Evolutionary conservation across 2,113 vertebrate genomes (phyloP).

Genomic region (Phodopus roborovskii): DNA sequence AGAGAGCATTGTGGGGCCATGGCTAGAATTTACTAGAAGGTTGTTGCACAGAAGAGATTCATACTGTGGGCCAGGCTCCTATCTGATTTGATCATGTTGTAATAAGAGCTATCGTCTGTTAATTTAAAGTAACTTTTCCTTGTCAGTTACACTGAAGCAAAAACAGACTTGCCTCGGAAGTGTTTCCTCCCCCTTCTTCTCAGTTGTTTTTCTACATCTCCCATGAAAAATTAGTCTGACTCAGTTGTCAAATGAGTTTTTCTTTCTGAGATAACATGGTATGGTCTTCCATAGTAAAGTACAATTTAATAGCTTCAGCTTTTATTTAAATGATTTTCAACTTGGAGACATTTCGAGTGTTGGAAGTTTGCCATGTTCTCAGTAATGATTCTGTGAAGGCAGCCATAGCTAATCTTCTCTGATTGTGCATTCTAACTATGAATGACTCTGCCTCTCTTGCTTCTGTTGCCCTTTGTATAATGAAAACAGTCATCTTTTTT

Average conservation of each 20-base stretch:
- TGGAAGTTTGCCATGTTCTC: neutral
- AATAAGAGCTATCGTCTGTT: neutral
- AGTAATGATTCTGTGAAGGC: neutral
- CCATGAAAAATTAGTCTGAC: constrained; percentile 71
- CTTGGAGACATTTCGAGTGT: neutral
- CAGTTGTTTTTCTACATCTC: neutral
- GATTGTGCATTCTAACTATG: neutral
- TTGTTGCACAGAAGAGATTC: no score
- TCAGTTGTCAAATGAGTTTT: constrained; percentile 72
- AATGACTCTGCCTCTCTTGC: neutral
- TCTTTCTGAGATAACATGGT: constrained; percentile 48
- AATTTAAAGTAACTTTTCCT: constrained; percentile 26
- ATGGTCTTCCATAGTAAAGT: constrained; percentile 8
- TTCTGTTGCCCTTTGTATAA: neutral
- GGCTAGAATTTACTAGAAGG: neutral
- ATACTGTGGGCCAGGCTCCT: fast-evolving
- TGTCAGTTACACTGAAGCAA: constrained; percentile 25
- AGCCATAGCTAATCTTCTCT: neutral
- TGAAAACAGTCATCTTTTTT: neutral
- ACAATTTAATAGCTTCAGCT: constrained; percentile 58
- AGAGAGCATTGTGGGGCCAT: neutral
- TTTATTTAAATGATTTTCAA: constrained; percentile 49
- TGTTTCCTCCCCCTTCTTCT: neutral
- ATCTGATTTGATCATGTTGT: neutral
- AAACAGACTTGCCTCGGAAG: constrained; percentile 38